phyloP scores from a whole-genome alignment of 2,797 vertebrate species.

The Heliangelus exortis region DNA sequence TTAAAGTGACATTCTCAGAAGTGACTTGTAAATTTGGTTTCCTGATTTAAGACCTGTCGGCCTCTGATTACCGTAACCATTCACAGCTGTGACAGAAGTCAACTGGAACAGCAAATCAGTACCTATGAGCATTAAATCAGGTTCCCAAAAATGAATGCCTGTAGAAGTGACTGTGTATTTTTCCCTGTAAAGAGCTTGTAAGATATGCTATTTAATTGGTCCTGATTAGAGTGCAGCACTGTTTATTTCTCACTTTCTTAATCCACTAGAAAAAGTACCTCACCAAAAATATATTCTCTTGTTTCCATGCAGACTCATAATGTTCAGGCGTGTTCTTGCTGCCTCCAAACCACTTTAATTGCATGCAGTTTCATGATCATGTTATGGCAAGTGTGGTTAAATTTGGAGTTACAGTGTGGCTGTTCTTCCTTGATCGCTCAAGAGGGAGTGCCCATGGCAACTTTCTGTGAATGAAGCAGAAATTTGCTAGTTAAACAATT shows the following conservation, averaged over 20 bases:
- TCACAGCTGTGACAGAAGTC: conserved; percentile 26
- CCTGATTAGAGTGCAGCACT: not conserved
- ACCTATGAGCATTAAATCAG: conserved; percentile 12
- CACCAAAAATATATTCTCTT: conserved; percentile 35
- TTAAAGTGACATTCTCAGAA: conserved; percentile 21
- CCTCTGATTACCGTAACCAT: conserved; percentile 38
- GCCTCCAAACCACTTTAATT: conserved; percentile 58
- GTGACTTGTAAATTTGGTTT: conserved; percentile 50
- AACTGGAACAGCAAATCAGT: conserved; percentile 47
- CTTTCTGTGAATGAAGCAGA: conserved; percentile 42
- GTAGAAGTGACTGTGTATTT: not conserved
- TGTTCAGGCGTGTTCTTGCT: conserved; percentile 60
- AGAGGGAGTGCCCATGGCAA: conserved; percentile 49
- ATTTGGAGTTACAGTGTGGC: conserved; percentile 5
- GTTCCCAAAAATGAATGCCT: conserved; percentile 4
- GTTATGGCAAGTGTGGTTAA: conserved; percentile 64
- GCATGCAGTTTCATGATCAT: conserved; percentile 25
- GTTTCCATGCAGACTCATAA: conserved; percentile 44
- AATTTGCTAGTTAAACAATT: conserved; percentile 42
- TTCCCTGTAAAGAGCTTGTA: not conserved
- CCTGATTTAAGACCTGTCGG: conserved; percentile 47
- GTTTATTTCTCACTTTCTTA: not conserved
- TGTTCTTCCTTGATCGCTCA: not conserved
- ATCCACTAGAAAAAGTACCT: not conserved
- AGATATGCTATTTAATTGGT: not conserved